Base-by-base conservation (phyloP, 2,888 invertebrate genomes). In the Altica lythri region DNA sequence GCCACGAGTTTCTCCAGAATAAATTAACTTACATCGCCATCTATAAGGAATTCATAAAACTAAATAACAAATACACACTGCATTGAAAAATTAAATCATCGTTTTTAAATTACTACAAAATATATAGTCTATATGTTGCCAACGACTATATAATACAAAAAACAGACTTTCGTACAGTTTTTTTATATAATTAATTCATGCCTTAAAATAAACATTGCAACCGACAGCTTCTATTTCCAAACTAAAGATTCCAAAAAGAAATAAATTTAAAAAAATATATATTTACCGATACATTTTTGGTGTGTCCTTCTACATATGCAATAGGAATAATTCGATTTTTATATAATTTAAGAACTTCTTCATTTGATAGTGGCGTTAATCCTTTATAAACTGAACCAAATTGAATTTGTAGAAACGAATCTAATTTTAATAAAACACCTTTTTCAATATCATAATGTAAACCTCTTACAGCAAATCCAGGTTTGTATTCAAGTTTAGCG, bases 391-490 rank as follows among this genome's bases (percentile, higher is more conserved):
- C 95, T 1, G 95, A 89, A 38, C 95, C 97, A 73, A 94, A 84
- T 76, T 98, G 97, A 63, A 98, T 95, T 84, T 97, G 95, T 63
- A 96, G 83, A 76, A 96, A 98, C 1, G 95, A 93, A 78, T 98
- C 97, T 66, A 98, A 81, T 76, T 98, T 98, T 66, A 98, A 80
- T 16, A 98, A 80, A 9, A 96, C 79, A 2, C 97, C 95, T 78
- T 95, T 94, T 76, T 93, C 90, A 70, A 96, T 92, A 74, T 99
- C 98, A 80, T 95, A 98, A 78, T 98, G 98, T n/a, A 99, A 82
- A 25, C 98, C 98, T 59, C 98, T 83, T 1, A 97, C 92, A 10
- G 96, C 95, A 82, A 95, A 98, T 61, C 89, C 85, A n/a, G 94
- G 92, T 71, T 89, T 86, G 75, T 95, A 98, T 65, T 92, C 86